Percentiles rank a stretch among this genome's conserved stretches.
Evolutionary conservation across 64 coral and sea anemone species (phyloP).

Genomic region (Montipora cactus): DNA sequence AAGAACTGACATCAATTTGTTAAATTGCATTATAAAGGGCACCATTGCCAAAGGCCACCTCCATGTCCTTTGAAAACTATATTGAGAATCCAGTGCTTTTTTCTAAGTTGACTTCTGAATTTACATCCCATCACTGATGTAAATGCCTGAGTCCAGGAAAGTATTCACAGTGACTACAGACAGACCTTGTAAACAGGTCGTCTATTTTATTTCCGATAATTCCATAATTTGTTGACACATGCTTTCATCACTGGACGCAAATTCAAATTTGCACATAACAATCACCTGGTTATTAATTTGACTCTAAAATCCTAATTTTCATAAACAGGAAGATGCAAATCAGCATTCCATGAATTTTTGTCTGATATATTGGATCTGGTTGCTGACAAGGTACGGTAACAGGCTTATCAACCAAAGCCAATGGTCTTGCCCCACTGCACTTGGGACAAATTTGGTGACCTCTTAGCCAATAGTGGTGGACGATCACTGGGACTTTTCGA

Average conservation of each 20-base stretch:
- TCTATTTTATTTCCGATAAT: neutral
- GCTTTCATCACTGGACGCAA: neutral
- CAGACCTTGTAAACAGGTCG: neutral
- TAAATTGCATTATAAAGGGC: neutral
- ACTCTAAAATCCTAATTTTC: neutral
- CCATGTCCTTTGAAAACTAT: neutral
- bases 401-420: neutral
- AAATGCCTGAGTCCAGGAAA: neutral
- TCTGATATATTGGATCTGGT: neutral
- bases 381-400: neutral
- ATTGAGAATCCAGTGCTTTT: neutral
- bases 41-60: neutral
- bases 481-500: slow-evolving; percentile 48
- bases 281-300: neutral
- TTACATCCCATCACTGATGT: neutral
- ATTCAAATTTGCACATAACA: neutral
- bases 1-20: too few species aligned
- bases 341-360: slow-evolving; percentile 24
- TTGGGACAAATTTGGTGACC: slow-evolving; percentile 77
- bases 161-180: neutral
- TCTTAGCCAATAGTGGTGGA: slow-evolving; percentile 37
- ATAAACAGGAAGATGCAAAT: slow-evolving; percentile 45
- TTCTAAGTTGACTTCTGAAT: neutral
- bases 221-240: neutral
- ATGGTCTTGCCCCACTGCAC: slow-evolving; percentile 67